Percentiles rank a stretch among this genome's conserved stretches.
These are phyloP conservation scores for Sphinx pinastri DNA, from an alignment of 2,888 invertebrate species.

Conservation along the genomic window DNA sequence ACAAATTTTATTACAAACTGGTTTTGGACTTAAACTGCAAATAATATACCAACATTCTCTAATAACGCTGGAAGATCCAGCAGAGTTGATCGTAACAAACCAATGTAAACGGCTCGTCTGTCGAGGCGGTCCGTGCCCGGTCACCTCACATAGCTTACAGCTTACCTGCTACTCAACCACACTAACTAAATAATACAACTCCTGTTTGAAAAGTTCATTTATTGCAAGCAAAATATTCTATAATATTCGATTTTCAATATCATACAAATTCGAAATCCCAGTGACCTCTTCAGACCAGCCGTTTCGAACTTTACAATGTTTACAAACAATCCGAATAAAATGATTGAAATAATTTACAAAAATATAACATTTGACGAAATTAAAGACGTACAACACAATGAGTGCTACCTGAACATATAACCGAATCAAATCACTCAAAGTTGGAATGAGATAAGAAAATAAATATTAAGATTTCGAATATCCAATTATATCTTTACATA, in stretches of 20 bases:
- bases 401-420: slow-evolving; percentile 58
- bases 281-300: slow-evolving; percentile 56
- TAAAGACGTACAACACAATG: slow-evolving; percentile 66
- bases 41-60: slow-evolving; percentile 75
- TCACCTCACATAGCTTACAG: slow-evolving; percentile 8
- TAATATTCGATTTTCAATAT: slow-evolving; percentile 21
- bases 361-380: slow-evolving; percentile 72
- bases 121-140: slow-evolving; percentile 30
- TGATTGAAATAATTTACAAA: slow-evolving; percentile 74
- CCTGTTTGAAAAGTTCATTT: slow-evolving; percentile 7
- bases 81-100: slow-evolving; percentile 63
- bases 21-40: slow-evolving; percentile 79
- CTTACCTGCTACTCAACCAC: background rate
- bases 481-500: slow-evolving; percentile 37
- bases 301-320: slow-evolving; percentile 52
- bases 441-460: slow-evolving; percentile 76
- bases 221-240: slow-evolving; percentile 3
- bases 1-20: slow-evolving; percentile 83
- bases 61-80: slow-evolving; percentile 66
- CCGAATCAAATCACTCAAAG: slow-evolving; percentile 64
- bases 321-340: slow-evolving; percentile 58
- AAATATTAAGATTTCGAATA: slow-evolving; percentile 49
- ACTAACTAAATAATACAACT: slow-evolving; percentile 11
- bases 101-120: slow-evolving; percentile 64
- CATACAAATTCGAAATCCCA: background rate